phyloP scores from a whole-genome alignment of 2,888 invertebrate genomes.

The Drosophila quinaria region DNA sequence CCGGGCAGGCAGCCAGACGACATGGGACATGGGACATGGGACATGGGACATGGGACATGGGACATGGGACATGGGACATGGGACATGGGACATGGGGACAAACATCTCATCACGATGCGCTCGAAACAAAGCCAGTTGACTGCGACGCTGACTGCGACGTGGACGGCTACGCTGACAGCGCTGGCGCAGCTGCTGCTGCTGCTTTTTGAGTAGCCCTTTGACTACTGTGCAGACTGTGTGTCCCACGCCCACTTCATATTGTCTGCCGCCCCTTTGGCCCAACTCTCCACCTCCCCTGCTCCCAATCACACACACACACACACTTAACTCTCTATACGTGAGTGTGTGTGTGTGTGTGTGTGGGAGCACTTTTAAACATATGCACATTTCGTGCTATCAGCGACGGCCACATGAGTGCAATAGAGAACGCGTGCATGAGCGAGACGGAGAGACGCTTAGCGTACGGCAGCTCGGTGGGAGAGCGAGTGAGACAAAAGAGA shows the following conservation, averaged over 20 bases:
- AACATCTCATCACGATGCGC: slow-evolving; percentile 2
- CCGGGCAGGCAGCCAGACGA: slow-evolving; percentile 59
- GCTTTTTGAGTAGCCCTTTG: slow-evolving; percentile 71
- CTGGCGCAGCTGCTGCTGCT: slow-evolving; percentile 27
- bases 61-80: background rate
- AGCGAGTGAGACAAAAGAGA: slow-evolving; percentile 27
- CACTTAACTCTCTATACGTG: slow-evolving; percentile 18
- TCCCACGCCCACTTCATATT: slow-evolving; percentile 61
- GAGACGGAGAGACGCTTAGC: slow-evolving; percentile 36
- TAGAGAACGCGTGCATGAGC: slow-evolving; percentile 48
- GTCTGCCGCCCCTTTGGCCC: slow-evolving; percentile 56
- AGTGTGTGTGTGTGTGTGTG: slow-evolving; percentile 45
- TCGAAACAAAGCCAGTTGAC: slow-evolving; percentile 20
- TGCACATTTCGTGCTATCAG: slow-evolving; percentile 82
- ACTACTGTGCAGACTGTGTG: slow-evolving; percentile 52
- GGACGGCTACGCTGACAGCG: slow-evolving; percentile 28
- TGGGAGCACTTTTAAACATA: slow-evolving; percentile 75
- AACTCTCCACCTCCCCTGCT: slow-evolving; percentile 1
- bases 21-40: slow-evolving; percentile 18
- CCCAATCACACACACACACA: slow-evolving; percentile 18
- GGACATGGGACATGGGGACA: slow-evolving; percentile 21
- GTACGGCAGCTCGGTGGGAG: slow-evolving; percentile 24
- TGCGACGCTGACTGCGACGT: slow-evolving; percentile 9
- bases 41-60: slow-evolving; percentile 18
- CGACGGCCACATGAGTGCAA: slow-evolving; percentile 64